These are phyloP conservation scores for Chunga burmeisteri DNA, from an alignment of 2,113 vertebrate genomes.

Conservation along the genomic window DNA sequence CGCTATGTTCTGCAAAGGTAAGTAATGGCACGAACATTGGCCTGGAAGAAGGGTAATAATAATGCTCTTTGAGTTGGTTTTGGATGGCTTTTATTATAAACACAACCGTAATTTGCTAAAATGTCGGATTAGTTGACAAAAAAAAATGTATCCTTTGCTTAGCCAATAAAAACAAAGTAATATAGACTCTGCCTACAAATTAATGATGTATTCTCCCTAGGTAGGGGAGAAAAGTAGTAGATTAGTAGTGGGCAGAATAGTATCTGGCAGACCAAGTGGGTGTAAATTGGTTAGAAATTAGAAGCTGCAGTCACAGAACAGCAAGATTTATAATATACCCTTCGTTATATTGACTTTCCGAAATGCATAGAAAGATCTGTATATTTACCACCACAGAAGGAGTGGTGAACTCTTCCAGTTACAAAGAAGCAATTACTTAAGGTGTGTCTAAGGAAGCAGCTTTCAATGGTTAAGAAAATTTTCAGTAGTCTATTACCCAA, in stretches of 20 bases:
- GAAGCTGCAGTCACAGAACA: background rate
- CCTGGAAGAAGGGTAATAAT: background rate
- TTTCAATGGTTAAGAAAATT: background rate
- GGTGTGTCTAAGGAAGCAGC: background rate
- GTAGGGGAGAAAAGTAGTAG: background rate
- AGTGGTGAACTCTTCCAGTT: background rate
- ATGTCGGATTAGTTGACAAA: background rate
- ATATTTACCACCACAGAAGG: background rate
- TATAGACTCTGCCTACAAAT: background rate
- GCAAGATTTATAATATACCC: background rate
- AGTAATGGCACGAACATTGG: background rate
- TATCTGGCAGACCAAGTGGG: background rate
- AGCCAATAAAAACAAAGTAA: background rate
- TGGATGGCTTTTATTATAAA: background rate
- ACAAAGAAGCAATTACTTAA: background rate
- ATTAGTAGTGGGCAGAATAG: background rate
- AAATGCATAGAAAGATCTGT: background rate
- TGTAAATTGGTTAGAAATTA: background rate
- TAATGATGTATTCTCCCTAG: background rate
- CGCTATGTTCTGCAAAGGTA: background rate
- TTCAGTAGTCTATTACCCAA: background rate
- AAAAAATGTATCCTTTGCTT: background rate
- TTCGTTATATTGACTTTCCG: background rate
- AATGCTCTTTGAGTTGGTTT: background rate
- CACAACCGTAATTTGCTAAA: background rate